Percentiles rank a stretch among this genome's conserved stretches.
phyloP scores from a whole-genome alignment of 1,140 invertebrate species.

The Eriosoma lanigerum region DNA sequence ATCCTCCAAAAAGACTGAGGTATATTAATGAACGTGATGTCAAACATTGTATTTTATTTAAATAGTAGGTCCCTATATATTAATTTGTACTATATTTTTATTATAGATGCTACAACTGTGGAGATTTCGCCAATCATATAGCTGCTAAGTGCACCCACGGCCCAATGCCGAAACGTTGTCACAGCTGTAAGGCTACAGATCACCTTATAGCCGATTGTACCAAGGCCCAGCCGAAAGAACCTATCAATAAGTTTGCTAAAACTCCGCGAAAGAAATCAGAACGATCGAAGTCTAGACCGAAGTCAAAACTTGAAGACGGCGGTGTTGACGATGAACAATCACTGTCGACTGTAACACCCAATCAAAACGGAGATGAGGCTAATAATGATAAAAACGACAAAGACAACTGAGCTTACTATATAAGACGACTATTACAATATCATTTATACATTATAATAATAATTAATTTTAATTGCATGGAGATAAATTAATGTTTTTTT shows the following conservation, averaged over 20 bases:
- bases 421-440: constrained; percentile 33
- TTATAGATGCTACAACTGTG: constrained; percentile 89
- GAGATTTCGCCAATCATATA: constrained; percentile 87
- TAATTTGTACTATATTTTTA: constrained; percentile 27
- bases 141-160: constrained; percentile 82
- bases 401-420: constrained; percentile 25
- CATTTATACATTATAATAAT: constrained; percentile 40
- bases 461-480: constrained; percentile 47
- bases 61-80: too few relatives aligned
- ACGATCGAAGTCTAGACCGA: constrained; percentile 24
- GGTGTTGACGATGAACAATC: not conserved
- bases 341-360: too few relatives aligned
- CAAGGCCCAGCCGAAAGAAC: not conserved
- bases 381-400: constrained; percentile 25
- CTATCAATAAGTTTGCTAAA: not conserved
- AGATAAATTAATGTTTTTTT: constrained; percentile 42
- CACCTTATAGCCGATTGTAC: constrained; percentile 87
- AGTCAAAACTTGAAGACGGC: not conserved
- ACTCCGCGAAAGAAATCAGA: not conserved
- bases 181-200: constrained; percentile 80
- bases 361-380: constrained; percentile 35
- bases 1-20: constrained; percentile 78
- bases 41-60: too few relatives aligned
- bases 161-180: constrained; percentile 85
- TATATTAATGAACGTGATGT: constrained; percentile 59